phyloP scores from a whole-genome alignment of 2,113 vertebrate genomes.

The Chlorodrepanis virens region DNA sequence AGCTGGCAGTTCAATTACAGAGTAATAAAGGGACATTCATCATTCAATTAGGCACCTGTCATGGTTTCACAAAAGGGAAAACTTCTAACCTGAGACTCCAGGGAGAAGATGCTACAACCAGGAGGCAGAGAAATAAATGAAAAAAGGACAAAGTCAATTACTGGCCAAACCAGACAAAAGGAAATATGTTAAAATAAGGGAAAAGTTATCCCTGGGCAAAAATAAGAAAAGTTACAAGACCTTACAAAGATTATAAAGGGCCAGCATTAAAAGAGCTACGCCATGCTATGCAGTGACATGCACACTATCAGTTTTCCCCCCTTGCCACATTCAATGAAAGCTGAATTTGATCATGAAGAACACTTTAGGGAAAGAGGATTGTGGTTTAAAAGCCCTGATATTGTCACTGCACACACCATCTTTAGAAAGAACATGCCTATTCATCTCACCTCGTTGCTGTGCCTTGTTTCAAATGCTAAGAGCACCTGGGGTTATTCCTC shows the following conservation, averaged over 20 bases:
- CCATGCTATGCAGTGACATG: background rate
- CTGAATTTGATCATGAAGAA: background rate
- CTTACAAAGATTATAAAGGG: conserved; percentile 48
- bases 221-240: conserved; percentile 57
- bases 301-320: conserved; percentile 14
- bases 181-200: conserved; percentile 66
- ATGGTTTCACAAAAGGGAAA: conserved; percentile 87
- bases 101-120: conserved; percentile 79
- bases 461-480: background rate
- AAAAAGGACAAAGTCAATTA: conserved; percentile 82
- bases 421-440: background rate
- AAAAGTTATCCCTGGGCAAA: conserved; percentile 69
- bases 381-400: background rate
- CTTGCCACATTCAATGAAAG: conserved; percentile 6
- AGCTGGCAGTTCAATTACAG: conserved; percentile 92
- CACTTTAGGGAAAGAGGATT: background rate
- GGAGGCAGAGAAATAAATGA: conserved; percentile 77
- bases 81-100: conserved; percentile 82
- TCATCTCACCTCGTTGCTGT: background rate
- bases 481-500: background rate
- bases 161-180: conserved; percentile 69
- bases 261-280: conserved; percentile 59
- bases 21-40: conserved; percentile 99
- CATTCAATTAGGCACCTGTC: conserved; percentile 99
- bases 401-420: background rate